Evolutionary conservation across 2,113 vertebrate species (phyloP).

Genomic region (Eurystomus gularis): DNA sequence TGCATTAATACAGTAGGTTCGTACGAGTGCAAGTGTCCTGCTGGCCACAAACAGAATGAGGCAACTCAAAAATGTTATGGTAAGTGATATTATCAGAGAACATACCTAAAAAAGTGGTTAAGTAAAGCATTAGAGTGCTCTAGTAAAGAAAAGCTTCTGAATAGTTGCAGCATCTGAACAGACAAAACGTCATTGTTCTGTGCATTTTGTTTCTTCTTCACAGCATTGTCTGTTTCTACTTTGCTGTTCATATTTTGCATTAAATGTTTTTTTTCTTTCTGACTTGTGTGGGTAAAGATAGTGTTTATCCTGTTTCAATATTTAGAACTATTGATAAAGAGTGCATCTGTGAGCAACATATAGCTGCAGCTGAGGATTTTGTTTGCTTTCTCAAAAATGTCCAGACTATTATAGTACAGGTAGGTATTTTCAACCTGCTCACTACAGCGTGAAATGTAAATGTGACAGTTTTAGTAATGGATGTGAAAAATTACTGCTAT

Average conservation of each 20-base stretch:
- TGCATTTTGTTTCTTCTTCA: neutral
- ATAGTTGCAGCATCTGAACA: neutral
- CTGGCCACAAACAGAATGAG: slow-evolving; percentile 76
- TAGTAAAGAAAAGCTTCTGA: neutral
- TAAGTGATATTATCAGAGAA: slow-evolving; percentile 20
- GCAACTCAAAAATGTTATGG: slow-evolving; percentile 79
- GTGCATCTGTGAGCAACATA: neutral
- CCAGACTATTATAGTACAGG: neutral
- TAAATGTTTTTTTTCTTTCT: neutral
- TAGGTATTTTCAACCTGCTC: neutral
- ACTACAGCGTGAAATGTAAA: neutral
- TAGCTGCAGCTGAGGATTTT: neutral
- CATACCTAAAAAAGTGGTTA: neutral
- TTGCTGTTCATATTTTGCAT: neutral
- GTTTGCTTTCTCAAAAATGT: neutral
- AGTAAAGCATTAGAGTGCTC: neutral
- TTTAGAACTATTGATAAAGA: neutral
- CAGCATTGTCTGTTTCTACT: neutral
- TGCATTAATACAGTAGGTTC: slow-evolving; percentile 81
- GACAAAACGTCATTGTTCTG: neutral
- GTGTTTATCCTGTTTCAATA: neutral
- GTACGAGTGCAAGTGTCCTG: slow-evolving; percentile 76
- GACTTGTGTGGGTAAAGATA: neutral
- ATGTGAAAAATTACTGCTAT: neutral
- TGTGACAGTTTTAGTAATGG: neutral